Conservation (phyloP, 2,888 invertebrate genomes). For the Beris chalybata region DNA sequence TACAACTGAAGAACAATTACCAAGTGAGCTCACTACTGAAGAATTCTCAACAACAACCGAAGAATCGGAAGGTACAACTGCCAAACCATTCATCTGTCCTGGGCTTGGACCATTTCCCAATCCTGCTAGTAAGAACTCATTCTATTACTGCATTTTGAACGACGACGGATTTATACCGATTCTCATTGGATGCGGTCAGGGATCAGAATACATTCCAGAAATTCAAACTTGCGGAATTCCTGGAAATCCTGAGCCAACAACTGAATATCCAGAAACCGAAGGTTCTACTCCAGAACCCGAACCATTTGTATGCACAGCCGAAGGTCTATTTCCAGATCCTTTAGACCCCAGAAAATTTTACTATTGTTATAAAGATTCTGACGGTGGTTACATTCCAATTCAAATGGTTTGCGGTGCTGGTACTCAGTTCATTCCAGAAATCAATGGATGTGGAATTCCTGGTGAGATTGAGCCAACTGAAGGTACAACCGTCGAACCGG, state of each 20-base stretch:
- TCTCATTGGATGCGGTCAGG: slow-evolving; percentile 2
- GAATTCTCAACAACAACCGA: background rate
- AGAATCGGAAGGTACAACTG: background rate
- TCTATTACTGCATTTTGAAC: slow-evolving; percentile 10
- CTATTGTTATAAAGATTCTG: slow-evolving; percentile 5
- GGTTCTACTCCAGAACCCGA: slow-evolving; percentile 14
- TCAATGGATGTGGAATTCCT: slow-evolving; percentile 5
- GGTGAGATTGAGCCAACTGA: background rate
- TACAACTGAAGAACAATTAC: background rate
- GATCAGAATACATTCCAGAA: slow-evolving; percentile 11
- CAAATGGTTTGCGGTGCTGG: slow-evolving; percentile 6
- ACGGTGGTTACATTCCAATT: slow-evolving; percentile 13
- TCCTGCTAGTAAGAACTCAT: slow-evolving; percentile 1
- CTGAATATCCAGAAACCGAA: background rate
- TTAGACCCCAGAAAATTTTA: slow-evolving; percentile 14
- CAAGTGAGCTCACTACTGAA: background rate
- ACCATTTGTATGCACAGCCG: slow-evolving; percentile 14
- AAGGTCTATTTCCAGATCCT: background rate
- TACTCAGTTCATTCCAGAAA: slow-evolving; percentile 4
- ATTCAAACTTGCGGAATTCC: slow-evolving; percentile 15
- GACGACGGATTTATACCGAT: slow-evolving; percentile 4
- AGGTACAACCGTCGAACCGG: too few relatives aligned
- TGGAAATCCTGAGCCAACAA: background rate
- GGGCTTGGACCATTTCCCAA: background rate
- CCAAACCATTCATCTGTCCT: background rate